phyloP scores from a whole-genome alignment of 2,113 vertebrate species.

The Lophotis ruficrista region DNA sequence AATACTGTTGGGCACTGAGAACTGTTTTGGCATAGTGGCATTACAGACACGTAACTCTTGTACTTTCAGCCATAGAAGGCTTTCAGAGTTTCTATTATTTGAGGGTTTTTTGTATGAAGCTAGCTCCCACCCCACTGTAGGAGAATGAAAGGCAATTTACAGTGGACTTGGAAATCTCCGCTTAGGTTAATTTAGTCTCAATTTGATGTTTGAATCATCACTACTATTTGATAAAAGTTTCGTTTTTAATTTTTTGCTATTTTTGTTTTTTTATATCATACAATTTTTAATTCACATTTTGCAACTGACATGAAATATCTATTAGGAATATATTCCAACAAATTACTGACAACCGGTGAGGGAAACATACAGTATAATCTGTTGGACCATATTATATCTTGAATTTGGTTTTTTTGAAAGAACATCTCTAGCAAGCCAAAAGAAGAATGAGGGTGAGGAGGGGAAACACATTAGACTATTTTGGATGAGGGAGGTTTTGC shows the following conservation, averaged over 20 bases:
- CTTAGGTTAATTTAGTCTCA: neutral
- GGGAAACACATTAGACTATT: neutral
- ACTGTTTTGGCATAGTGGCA: neutral
- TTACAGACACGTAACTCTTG: accelerated
- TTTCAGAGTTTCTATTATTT: neutral
- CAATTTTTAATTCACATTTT: neutral
- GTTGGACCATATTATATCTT: neutral
- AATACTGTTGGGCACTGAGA: neutral
- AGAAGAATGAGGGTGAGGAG: neutral
- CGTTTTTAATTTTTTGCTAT: neutral
- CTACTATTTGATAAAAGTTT: neutral
- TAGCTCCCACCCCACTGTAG: too few relatives aligned
- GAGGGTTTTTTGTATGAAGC: neutral
- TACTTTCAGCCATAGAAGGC: neutral
- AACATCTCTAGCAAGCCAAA: neutral
- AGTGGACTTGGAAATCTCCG: neutral
- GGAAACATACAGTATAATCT: neutral
- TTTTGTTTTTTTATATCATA: neutral
- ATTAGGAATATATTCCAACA: neutral
- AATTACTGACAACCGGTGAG: neutral
- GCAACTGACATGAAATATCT: neutral
- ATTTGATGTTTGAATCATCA: neutral
- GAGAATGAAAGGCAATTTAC: neutral
- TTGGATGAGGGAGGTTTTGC: neutral
- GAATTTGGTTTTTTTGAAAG: neutral